These are phyloP conservation scores for Porites evermanni DNA, from an alignment of 92 coral and sea anemone species.

Conservation along the genomic window DNA sequence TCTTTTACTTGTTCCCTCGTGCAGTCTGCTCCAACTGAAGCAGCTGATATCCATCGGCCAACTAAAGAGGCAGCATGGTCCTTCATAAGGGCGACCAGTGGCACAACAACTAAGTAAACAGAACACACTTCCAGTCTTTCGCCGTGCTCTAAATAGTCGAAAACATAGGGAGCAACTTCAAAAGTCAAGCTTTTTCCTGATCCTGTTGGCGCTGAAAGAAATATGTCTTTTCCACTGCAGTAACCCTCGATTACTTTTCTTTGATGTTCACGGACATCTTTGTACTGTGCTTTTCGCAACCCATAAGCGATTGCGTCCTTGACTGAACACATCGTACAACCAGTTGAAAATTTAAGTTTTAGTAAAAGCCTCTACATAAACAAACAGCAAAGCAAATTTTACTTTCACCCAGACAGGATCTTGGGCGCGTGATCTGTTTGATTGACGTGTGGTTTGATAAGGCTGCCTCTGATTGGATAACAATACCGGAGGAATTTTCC, in stretches of 20 bases:
- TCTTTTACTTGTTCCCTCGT: conserved; percentile 21
- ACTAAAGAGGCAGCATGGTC: conserved; percentile 54
- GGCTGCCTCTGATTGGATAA: no score
- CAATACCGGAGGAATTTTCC: no score
- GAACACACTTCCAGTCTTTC: conserved; percentile 13
- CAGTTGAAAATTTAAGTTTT: no score
- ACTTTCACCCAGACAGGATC: no score
- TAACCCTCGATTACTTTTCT: conserved; percentile 21
- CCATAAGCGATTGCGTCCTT: conserved; percentile 26
- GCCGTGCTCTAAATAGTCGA: conserved; percentile 10
- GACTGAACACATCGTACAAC: neutral
- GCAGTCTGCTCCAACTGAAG: conserved; percentile 39
- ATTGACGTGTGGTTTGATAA: no score
- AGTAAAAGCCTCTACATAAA: no score
- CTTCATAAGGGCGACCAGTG: conserved; percentile 66
- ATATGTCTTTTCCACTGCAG: conserved; percentile 5
- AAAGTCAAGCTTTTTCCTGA: conserved; percentile 39
- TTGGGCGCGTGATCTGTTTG: no score
- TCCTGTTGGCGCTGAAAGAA: conserved; percentile 37
- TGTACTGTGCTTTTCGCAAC: neutral
- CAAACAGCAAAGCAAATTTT: no score
- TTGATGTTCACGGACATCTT: conserved; percentile 30
- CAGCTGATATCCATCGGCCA: conserved; percentile 53
- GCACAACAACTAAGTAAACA: conserved; percentile 17
- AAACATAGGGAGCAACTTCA: conserved; percentile 18